Evolutionary conservation across 2,797 vertebrate species (phyloP).

Genomic region (Gorsachius magnificus): DNA sequence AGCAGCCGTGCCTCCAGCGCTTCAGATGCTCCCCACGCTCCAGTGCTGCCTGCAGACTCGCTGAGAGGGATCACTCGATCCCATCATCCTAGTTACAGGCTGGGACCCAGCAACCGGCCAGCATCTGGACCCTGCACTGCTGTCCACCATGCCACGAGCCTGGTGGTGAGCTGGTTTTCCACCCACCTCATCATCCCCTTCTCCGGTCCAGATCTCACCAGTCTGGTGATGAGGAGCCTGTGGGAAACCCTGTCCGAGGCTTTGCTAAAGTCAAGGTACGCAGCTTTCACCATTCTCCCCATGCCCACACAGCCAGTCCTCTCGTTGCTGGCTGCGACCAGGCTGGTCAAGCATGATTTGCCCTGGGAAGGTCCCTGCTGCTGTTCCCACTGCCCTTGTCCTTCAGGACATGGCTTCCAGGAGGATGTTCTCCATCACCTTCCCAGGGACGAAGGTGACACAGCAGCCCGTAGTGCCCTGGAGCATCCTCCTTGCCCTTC

Average conservation of each 20-base stretch:
- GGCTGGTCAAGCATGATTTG: not conserved
- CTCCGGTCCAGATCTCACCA: not conserved
- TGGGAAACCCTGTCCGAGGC: not conserved
- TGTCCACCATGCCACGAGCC: not conserved
- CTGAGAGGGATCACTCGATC: not conserved
- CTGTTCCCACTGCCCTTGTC: not conserved
- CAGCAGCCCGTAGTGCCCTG: not conserved
- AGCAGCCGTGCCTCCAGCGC: not conserved
- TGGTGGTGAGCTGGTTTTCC: not conserved
- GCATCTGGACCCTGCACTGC: not conserved
- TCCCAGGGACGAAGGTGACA: not conserved
- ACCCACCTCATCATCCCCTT: not conserved
- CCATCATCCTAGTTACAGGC: not conserved
- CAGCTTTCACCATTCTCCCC: not conserved
- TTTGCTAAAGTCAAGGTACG: not conserved
- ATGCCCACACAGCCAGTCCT: not conserved
- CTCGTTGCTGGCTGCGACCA: not conserved
- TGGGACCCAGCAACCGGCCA: not conserved
- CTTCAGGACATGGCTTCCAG: not conserved
- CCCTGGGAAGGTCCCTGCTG: not conserved
- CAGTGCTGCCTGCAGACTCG: not conserved
- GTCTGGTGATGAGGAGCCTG: accelerated
- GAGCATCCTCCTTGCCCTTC: not conserved
- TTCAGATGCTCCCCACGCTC: not conserved
- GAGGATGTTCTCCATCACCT: not conserved